Evolutionary conservation across 2,797 vertebrate species (phyloP), one percentile per base, ranked within the genome.

Genomic region (Hapalemur alaotrensis): DNA sequence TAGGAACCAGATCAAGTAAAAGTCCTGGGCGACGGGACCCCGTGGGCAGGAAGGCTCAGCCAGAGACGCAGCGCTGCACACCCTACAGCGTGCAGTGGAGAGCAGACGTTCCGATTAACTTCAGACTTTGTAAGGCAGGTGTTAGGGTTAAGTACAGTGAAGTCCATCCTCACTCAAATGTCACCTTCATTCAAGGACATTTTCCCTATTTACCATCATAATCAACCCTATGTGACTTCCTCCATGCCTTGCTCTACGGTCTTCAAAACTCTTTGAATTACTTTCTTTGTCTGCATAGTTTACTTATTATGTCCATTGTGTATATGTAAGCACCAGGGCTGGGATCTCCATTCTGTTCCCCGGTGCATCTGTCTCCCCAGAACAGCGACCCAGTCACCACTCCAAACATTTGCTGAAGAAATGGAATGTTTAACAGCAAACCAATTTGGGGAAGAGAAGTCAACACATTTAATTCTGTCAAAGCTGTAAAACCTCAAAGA

Each of bases 251-350:
- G 28, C 20, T 46, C 13, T 8, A n/a, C 5, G 15, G 15, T 25
- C 22, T 25, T 25, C 52, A 52, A 38, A 72, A 78, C n/a, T 30
- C 35, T 46, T 14, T n/a, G 8, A 15, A 18, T 28, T 22, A 5
- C 3, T 28, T 69, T 28, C n/a, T 22, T 7, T 22, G n/a, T 1
- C 76, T 2, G 12, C 4, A 1, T 2, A n/a, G 35, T 5, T 54
- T 9, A 15, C 91, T 25, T 63, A 18, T 46, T 22, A 20, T 13
- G 2, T 13, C 7, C 4, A 22, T 17, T 10, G 13, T 15, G 48
- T 46, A 20, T 20, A 7, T 4, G 1, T 23, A 4, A n/a, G 48
- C 25, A 12, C 43, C n/a, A 10, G 10, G 35, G 5, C 30, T 18
- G 10, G 28, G 13, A 10, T 5, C 84, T 30, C 65, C 9, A 25